phyloP scores from a whole-genome alignment of 2,888 invertebrate species.

The Oegoconia quadripuncta region DNA sequence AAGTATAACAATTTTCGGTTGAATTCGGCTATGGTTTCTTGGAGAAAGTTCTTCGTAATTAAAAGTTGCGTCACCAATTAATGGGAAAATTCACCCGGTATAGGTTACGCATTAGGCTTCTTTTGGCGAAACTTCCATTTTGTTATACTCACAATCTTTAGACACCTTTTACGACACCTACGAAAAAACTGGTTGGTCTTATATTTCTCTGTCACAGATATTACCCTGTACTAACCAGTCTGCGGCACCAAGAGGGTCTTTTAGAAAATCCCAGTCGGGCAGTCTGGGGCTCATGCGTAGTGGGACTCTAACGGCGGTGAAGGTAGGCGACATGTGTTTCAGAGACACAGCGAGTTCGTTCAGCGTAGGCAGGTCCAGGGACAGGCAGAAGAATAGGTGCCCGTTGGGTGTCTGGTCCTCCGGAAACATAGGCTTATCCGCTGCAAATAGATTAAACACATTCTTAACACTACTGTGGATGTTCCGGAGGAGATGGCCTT shows the following conservation, averaged over 20 bases:
- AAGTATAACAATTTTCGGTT: too few relatives aligned
- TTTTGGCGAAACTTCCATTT: too few relatives aligned
- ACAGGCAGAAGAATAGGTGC: constrained; percentile 46
- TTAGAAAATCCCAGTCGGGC: constrained; percentile 18
- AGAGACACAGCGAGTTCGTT: constrained; percentile 34
- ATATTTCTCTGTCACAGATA: background rate
- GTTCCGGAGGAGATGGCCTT: background rate
- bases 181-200: too few relatives aligned
- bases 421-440: constrained; percentile 32
- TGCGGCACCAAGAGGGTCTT: background rate
- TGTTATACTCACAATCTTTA: too few relatives aligned
- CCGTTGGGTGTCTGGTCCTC: constrained; percentile 35
- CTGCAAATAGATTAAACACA: constrained; percentile 25
- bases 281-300: constrained; percentile 17
- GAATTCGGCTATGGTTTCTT: too few relatives aligned
- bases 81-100: too few relatives aligned
- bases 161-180: too few relatives aligned
- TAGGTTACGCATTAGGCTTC: too few relatives aligned
- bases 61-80: too few relatives aligned
- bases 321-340: constrained; percentile 24
- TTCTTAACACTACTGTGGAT: too few relatives aligned
- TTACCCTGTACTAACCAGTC: background rate
- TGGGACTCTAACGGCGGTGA: constrained; percentile 34
- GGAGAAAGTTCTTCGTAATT: too few relatives aligned
- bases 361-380: constrained; percentile 34